Evolutionary conservation across 2,113 vertebrate genomes (phyloP).

Genomic region (Sclerurus mexicanus): DNA sequence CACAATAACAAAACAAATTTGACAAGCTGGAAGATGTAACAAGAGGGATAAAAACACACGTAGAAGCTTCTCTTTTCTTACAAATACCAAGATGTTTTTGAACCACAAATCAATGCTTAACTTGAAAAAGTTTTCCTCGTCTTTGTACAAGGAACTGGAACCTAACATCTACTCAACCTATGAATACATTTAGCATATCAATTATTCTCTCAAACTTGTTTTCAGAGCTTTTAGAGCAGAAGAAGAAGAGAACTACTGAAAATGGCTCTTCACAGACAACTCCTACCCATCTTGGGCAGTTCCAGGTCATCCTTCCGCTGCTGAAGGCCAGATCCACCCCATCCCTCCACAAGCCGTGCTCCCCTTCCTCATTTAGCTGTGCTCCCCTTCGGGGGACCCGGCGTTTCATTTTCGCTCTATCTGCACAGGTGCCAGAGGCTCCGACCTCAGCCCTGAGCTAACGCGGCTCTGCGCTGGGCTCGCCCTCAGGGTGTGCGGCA

Average conservation of each 20-base stretch:
- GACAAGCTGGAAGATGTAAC: neutral
- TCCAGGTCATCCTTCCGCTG: neutral
- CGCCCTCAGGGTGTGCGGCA: neutral
- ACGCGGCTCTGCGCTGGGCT: neutral
- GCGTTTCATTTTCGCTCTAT: neutral
- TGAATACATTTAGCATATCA: neutral
- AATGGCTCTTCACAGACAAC: neutral
- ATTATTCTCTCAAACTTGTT: neutral
- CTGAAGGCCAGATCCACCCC: neutral
- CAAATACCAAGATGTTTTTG: neutral
- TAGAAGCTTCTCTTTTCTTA: neutral
- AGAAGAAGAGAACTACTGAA: neutral
- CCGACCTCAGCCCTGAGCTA: neutral
- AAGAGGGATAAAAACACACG: neutral
- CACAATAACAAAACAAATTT: neutral
- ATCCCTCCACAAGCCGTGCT: neutral
- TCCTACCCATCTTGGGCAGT: neutral
- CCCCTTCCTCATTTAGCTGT: no score
- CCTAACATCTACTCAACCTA: neutral
- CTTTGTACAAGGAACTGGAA: neutral
- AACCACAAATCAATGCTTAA: neutral
- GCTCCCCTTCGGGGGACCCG: rapidly evolving
- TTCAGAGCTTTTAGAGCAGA: neutral
- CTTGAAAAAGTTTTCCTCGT: neutral
- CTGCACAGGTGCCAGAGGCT: neutral